These are phyloP conservation scores for Eupithecia pulchellata DNA, from an alignment of 2,888 invertebrate species.

Conservation along the genomic window DNA sequence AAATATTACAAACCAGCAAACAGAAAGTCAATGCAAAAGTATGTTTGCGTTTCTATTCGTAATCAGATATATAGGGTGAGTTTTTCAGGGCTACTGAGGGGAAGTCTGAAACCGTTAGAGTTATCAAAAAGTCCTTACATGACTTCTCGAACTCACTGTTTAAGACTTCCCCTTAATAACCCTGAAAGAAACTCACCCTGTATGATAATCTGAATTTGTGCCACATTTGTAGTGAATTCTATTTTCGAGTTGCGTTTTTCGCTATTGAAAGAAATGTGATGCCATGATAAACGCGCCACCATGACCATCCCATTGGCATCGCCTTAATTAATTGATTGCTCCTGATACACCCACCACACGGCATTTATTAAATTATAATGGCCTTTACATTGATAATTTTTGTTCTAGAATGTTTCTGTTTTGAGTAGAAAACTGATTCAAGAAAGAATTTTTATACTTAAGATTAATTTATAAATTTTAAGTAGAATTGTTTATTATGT, in stretches of 20 bases:
- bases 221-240: not conserved
- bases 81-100: too few species aligned
- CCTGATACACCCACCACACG: constrained; percentile 25
- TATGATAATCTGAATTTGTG: too few species aligned
- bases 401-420: not conserved
- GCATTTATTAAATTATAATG: constrained; percentile 33
- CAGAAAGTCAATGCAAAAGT: not conserved
- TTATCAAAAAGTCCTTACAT: too few species aligned
- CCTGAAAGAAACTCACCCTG: too few species aligned
- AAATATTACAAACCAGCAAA: not conserved
- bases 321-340: constrained; percentile 24
- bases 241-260: not conserved
- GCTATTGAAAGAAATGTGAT: not conserved
- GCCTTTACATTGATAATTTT: not conserved
- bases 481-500: too few species aligned
- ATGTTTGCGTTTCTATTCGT: not conserved
- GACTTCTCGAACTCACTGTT: too few species aligned
- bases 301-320: constrained; percentile 33
- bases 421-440: not conserved
- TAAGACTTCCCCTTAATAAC: too few species aligned
- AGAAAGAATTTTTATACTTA: too few species aligned
- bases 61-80: too few species aligned
- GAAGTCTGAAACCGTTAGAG: too few species aligned
- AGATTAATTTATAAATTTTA: too few species aligned
- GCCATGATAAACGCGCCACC: constrained; percentile 12